Evolutionary conservation across 2,888 invertebrate species (phyloP).

Genomic region (Chaetoderma sp.): DNA sequence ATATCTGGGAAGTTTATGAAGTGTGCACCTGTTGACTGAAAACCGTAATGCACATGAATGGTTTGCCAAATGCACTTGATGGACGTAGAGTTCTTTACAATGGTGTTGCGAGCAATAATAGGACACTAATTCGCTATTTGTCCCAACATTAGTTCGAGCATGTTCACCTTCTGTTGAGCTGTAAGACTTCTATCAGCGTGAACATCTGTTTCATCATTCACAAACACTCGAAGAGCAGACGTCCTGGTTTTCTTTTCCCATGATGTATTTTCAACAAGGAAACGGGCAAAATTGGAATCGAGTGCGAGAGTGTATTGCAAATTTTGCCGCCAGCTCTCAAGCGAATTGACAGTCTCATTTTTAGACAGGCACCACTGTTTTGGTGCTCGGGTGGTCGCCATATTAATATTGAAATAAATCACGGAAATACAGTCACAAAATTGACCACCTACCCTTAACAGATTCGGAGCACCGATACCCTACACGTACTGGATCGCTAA

Average conservation of each 20-base stretch:
- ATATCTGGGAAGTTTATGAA: conserved; percentile 32
- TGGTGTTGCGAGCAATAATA: conserved; percentile 26
- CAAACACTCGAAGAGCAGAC: conserved; percentile 24
- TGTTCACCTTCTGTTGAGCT: conserved; percentile 29
- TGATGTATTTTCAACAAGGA: conserved; percentile 18
- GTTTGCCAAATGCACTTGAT: conserved; percentile 28
- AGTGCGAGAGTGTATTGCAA: conserved; percentile 16
- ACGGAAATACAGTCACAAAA: too few species aligned
- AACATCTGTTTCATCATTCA: conserved; percentile 16
- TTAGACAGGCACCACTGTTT: conserved; percentile 31
- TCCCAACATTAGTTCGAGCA: conserved; percentile 34
- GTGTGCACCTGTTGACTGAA: conserved; percentile 35
- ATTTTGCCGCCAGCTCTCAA: conserved; percentile 25
- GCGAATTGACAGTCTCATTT: conserved; percentile 23
- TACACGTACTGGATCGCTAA: too few species aligned
- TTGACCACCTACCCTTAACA: too few species aligned
- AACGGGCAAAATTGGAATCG: conserved; percentile 22
- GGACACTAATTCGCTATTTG: conserved; percentile 38
- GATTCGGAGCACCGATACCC: too few species aligned
- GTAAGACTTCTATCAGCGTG: conserved; percentile 9
- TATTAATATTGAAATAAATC: too few species aligned
- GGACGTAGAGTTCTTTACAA: conserved; percentile 32
- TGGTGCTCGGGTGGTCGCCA: too few species aligned
- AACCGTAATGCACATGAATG: conserved; percentile 32
- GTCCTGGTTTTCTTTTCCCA: conserved; percentile 33